Conservation (phyloP, 2,113 vertebrate genomes). For the Lophochroa leadbeateri region DNA sequence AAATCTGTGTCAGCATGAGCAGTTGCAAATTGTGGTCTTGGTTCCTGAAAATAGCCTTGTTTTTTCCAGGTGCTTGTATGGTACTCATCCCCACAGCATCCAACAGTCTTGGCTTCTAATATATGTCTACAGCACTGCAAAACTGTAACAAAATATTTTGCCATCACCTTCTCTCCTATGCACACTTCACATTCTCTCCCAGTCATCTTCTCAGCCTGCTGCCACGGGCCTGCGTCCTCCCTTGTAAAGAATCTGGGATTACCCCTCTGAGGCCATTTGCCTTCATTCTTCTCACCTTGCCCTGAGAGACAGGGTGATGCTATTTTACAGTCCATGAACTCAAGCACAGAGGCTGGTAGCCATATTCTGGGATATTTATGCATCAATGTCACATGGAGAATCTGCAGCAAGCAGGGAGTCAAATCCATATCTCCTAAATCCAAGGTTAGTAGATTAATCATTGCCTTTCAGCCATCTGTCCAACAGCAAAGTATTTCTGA, state of each 20-base stretch:
- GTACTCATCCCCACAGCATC: neutral
- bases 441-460: conserved; percentile 60
- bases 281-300: conserved; percentile 14
- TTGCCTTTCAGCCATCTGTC: conserved; percentile 55
- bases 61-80: neutral
- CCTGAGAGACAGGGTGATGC: neutral
- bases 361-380: conserved; percentile 21
- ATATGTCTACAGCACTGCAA: neutral
- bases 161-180: neutral
- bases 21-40: neutral
- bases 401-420: conserved; percentile 36
- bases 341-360: neutral
- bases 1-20: conserved; percentile 21
- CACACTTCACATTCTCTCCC: neutral
- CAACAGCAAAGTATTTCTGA: conserved; percentile 14
- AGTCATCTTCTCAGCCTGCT: neutral
- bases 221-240: neutral
- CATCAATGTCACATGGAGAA: conserved; percentile 33
- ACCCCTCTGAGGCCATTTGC: neutral
- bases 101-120: neutral
- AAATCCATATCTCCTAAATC: conserved; percentile 52
- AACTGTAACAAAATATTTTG: neutral
- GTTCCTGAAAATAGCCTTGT: conserved; percentile 15
- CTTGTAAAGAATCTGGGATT: neutral
- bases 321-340: conserved; percentile 2